Evolutionary conservation across 2,888 invertebrate species (phyloP).

Genomic region (Synergus laeviventris): DNA sequence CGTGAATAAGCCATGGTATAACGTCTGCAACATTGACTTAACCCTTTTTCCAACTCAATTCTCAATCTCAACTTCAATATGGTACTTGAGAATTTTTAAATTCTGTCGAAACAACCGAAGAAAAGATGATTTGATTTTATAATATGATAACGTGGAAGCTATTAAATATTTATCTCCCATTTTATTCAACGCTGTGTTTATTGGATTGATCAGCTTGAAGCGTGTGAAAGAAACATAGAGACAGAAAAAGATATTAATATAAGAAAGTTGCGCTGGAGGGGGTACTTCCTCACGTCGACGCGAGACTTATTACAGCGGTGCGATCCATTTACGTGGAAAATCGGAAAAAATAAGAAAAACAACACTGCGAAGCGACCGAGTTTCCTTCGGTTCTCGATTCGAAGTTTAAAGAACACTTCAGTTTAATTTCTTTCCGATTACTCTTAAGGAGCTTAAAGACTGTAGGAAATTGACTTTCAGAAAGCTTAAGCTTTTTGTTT

Average conservation of each 20-base stretch:
- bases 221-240: neutral
- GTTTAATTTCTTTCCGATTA: neutral
- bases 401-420: constrained; percentile 2
- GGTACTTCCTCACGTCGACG: neutral
- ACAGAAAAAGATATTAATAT: neutral
- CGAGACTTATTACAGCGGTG: constrained; percentile 1
- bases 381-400: neutral
- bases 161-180: neutral
- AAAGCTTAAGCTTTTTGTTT: neutral
- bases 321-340: neutral
- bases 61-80: too few relatives aligned
- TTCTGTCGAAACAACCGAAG: too few relatives aligned
- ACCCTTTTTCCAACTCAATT: too few relatives aligned
- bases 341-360: neutral
- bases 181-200: neutral
- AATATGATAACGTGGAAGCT: neutral
- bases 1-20: too few relatives aligned
- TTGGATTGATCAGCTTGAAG: neutral
- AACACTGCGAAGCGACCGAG: neutral
- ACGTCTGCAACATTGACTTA: too few relatives aligned
- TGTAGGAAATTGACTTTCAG: neutral
- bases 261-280: neutral
- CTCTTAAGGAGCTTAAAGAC: neutral
- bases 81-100: too few relatives aligned
- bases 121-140: neutral